Percentiles rank a stretch among this genome's conserved stretches.
These are phyloP conservation scores for Ornithoptera priamus DNA, from an alignment of 2,888 invertebrate genomes.

Conservation along the genomic window DNA sequence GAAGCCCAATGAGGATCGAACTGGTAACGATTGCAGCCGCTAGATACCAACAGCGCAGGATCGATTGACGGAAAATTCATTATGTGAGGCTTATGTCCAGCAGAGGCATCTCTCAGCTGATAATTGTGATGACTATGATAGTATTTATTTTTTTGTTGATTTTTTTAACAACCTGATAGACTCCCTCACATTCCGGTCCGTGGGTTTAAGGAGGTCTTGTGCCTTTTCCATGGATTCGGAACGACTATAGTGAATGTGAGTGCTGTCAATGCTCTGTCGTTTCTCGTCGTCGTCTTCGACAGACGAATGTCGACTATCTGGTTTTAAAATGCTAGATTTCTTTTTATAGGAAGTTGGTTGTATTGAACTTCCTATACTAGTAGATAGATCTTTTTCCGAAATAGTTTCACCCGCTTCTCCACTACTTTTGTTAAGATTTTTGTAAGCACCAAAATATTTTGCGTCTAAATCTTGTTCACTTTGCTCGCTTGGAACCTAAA, in stretches of 20 bases:
- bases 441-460: slow-evolving; percentile 68
- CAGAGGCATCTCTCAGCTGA: too few species aligned
- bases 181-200: slow-evolving; percentile 36
- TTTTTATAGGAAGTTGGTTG: slow-evolving; percentile 6
- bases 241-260: slow-evolving; percentile 8
- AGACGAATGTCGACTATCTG: slow-evolving; percentile 10
- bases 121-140: too few species aligned
- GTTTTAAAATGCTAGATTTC: slow-evolving; percentile 16
- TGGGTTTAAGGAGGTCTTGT: slow-evolving; percentile 39
- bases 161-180: slow-evolving; percentile 43
- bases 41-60: too few species aligned
- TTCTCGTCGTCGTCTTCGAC: slow-evolving; percentile 3
- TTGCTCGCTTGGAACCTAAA: slow-evolving; percentile 56
- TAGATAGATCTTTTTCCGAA: slow-evolving; percentile 2
- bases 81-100: too few species aligned
- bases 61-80: too few species aligned
- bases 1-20: too few species aligned
- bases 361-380: background rate
- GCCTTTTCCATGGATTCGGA: slow-evolving; percentile 36
- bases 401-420: slow-evolving; percentile 36
- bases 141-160: background rate
- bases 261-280: slow-evolving; percentile 10
- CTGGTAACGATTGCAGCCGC: too few species aligned
- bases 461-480: slow-evolving; percentile 69
- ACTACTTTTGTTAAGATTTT: slow-evolving; percentile 45